phyloP scores from a whole-genome alignment of 23 tunicate genomes.

The Halocynthia roretzi region DNA sequence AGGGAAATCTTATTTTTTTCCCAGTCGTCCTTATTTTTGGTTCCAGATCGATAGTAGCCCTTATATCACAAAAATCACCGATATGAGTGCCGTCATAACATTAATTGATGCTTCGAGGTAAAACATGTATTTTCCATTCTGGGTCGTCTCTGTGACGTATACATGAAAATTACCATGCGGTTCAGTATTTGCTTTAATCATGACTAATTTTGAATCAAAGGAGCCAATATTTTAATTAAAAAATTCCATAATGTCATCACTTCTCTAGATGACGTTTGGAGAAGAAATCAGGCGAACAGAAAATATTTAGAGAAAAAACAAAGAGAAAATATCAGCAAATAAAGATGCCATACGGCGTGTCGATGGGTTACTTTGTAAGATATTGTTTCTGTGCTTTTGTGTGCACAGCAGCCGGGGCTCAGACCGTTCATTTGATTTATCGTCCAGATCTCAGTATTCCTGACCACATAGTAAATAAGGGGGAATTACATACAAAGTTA shows the following conservation, averaged over 20 bases:
- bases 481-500: conserved; percentile 82
- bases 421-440: conserved; percentile 67
- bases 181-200: no score
- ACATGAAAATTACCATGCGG: no score
- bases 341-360: conserved; percentile 64
- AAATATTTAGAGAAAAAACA: conserved; percentile 1
- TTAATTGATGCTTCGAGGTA: no score
- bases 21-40: no score
- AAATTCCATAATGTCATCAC: background rate
- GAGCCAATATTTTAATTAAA: background rate
- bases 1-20: no score
- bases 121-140: no score
- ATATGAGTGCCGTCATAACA: no score
- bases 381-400: conserved; percentile 20
- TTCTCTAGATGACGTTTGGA: conserved; percentile 66
- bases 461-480: conserved; percentile 67
- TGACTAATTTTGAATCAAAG: no score
- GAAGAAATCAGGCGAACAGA: conserved; percentile 78
- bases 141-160: no score
- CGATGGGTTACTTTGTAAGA: conserved; percentile 29
- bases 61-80: no score
- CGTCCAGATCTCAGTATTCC: conserved; percentile 77
- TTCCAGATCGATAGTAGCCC: no score
- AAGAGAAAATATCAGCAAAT: background rate
- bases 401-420: conserved; percentile 53